Evolutionary conservation across 2,113 vertebrate species (phyloP).

Genomic region (Numenius arquata): DNA sequence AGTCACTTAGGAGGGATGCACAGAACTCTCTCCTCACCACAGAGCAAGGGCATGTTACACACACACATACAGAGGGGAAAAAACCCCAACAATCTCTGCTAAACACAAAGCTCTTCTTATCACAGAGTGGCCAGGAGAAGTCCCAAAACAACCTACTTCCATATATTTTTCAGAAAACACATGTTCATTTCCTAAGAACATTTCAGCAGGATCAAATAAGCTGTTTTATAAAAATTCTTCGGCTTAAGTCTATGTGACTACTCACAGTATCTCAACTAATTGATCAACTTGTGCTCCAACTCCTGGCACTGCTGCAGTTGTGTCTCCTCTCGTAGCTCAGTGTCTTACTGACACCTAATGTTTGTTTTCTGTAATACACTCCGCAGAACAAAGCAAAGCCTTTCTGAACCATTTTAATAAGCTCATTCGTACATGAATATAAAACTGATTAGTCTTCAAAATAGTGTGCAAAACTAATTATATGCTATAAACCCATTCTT

Average conservation of each 20-base stretch:
- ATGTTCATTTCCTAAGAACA: fast-evolving
- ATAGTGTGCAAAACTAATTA: neutral
- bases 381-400: neutral
- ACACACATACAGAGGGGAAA: neutral
- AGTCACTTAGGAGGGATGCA: neutral
- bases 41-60: neutral
- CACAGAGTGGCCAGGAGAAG: neutral
- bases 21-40: neutral
- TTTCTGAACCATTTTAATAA: neutral
- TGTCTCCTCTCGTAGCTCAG: neutral
- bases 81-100: too few relatives aligned
- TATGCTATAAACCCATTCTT: too few relatives aligned
- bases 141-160: neutral
- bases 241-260: neutral
- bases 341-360: constrained; percentile 72
- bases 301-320: neutral
- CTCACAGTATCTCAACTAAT: fast-evolving
- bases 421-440: neutral
- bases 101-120: neutral
- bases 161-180: neutral
- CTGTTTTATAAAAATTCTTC: neutral
- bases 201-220: neutral
- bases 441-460: neutral
- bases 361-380: neutral
- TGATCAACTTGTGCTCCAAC: neutral